A percentile compares a stretch with the other conserved stretches of the same genome.
Conservation (phyloP, 2,888 invertebrate genomes). For the Synanthedon andrenaeformis region DNA sequence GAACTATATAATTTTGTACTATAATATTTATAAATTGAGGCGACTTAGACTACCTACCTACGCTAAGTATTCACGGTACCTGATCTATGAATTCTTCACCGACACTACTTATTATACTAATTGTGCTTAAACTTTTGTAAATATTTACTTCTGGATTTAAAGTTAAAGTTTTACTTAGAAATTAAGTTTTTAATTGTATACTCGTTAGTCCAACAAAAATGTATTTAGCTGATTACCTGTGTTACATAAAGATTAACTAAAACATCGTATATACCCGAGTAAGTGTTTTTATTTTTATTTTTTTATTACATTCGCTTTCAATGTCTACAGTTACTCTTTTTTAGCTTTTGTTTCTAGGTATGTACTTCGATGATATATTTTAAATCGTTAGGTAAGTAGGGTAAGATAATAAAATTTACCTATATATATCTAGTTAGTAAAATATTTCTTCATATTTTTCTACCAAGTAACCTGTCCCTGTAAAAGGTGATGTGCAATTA, state of each 20-base stretch:
- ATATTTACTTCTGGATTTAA: neutral
- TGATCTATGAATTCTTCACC: neutral
- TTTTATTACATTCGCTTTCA: conserved; percentile 4
- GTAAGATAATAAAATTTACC: conserved; percentile 24
- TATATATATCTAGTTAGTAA: conserved; percentile 31
- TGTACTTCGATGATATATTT: conserved; percentile 16
- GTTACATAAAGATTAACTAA: too few relatives aligned
- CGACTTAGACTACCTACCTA: neutral
- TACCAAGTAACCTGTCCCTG: conserved; percentile 27
- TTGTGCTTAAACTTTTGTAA: neutral
- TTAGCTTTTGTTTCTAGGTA: conserved; percentile 15
- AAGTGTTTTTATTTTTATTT: too few relatives aligned
- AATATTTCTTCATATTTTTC: conserved; percentile 58
- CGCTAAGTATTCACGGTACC: neutral
- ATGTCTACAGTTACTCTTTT: conserved; percentile 10
- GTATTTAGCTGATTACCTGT: too few relatives aligned
- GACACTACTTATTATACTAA: neutral
- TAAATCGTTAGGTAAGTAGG: conserved; percentile 19
- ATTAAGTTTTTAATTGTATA: too few relatives aligned
- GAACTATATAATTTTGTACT: conserved; percentile 8
- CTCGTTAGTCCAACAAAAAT: too few relatives aligned
- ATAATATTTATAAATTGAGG: too few relatives aligned
- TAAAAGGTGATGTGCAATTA: conserved; percentile 36
- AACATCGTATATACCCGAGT: too few relatives aligned
- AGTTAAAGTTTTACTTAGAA: neutral